Conservation (phyloP, 2,113 vertebrate genomes). For the Oxyura jamaicensis region DNA sequence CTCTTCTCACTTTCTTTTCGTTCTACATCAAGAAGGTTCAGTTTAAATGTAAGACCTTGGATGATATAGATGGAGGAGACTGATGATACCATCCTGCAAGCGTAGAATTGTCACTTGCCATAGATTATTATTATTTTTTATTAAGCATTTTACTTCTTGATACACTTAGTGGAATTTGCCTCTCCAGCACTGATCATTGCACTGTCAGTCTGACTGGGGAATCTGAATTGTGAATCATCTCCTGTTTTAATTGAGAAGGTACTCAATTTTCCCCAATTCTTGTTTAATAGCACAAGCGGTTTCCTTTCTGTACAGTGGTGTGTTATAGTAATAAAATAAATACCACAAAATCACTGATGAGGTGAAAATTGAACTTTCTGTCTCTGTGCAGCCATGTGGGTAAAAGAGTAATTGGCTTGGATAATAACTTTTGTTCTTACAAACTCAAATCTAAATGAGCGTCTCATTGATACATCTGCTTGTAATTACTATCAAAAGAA, state of each 20-base stretch:
- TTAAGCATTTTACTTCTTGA: slow-evolving; percentile 57
- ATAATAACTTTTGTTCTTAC: slow-evolving; percentile 81
- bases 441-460: slow-evolving; percentile 79
- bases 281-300: slow-evolving; percentile 73
- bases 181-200: slow-evolving; percentile 26
- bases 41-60: not conserved
- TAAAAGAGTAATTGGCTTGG: slow-evolving; percentile 81
- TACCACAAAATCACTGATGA: slow-evolving; percentile 79
- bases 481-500: slow-evolving; percentile 77
- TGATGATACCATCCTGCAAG: not conserved
- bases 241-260: slow-evolving; percentile 72
- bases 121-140: not conserved
- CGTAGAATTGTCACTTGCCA: not conserved
- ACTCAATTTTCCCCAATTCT: slow-evolving; percentile 48
- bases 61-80: not conserved
- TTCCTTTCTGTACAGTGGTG: slow-evolving; percentile 67
- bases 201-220: slow-evolving; percentile 46
- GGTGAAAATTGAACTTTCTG: slow-evolving; percentile 81
- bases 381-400: slow-evolving; percentile 82
- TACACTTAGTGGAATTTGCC: slow-evolving; percentile 32
- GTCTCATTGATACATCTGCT: slow-evolving; percentile 79
- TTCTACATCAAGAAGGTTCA: not conserved
- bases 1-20: not conserved
- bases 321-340: slow-evolving; percentile 80
- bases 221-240: slow-evolving; percentile 39